phyloP scores from a whole-genome alignment of 2,888 invertebrate species.

The Drosophila eohydei region DNA sequence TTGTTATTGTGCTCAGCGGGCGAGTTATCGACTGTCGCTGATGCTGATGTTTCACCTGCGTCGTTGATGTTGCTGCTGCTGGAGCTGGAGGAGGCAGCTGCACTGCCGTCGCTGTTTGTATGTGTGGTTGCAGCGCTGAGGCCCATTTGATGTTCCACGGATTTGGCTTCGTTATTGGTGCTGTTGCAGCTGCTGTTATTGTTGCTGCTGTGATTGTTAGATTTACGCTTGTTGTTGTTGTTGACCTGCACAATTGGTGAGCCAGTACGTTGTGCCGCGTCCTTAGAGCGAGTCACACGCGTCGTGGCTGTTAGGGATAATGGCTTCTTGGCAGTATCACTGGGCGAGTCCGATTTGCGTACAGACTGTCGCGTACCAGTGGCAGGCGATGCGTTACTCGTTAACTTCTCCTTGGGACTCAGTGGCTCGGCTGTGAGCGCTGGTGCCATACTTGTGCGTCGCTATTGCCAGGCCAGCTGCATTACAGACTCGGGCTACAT shows the following conservation, averaged over 20 bases:
- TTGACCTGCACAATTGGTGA: slow-evolving; percentile 34
- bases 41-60: slow-evolving; percentile 40
- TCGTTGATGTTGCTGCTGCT: slow-evolving; percentile 21
- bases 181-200: slow-evolving; percentile 31
- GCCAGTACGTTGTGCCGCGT: slow-evolving; percentile 46
- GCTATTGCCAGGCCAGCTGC: slow-evolving; percentile 70
- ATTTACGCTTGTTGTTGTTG: slow-evolving; percentile 55
- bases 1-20: slow-evolving; percentile 57
- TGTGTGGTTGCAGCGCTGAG: slow-evolving; percentile 69
- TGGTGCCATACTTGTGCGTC: slow-evolving; percentile 91
- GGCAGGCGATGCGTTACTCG: slow-evolving; percentile 84
- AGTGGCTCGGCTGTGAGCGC: slow-evolving; percentile 94
- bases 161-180: slow-evolving; percentile 31
- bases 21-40: slow-evolving; percentile 43
- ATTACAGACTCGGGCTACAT: slow-evolving; percentile 45
- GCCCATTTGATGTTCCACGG: slow-evolving; percentile 77
- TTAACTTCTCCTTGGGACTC: slow-evolving; percentile 84
- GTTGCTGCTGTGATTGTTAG: slow-evolving; percentile 21
- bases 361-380: slow-evolving; percentile 62
- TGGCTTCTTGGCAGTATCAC: slow-evolving; percentile 51
- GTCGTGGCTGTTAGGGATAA: slow-evolving; percentile 49
- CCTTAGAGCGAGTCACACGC: slow-evolving; percentile 73
- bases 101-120: slow-evolving; percentile 59
- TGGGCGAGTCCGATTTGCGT: slow-evolving; percentile 58
- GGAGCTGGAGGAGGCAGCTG: slow-evolving; percentile 31